These are phyloP conservation scores for Melospiza georgiana DNA, from an alignment of 2,113 vertebrate genomes.

Conservation along the genomic window DNA sequence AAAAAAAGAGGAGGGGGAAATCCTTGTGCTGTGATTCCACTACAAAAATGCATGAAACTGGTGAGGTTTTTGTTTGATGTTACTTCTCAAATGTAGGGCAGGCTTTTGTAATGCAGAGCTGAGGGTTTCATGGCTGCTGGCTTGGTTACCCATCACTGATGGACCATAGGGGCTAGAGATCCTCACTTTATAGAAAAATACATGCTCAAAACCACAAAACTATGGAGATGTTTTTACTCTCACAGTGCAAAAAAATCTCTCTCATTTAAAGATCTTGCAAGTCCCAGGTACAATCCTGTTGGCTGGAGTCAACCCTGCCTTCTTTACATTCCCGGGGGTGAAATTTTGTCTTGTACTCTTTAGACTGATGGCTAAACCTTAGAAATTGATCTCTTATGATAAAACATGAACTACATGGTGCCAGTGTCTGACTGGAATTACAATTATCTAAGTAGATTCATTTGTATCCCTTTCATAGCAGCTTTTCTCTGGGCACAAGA, in stretches of 20 bases:
- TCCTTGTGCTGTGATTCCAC: neutral
- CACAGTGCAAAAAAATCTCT: neutral
- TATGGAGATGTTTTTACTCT: neutral
- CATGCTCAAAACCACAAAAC: fast-evolving
- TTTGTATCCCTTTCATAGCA: slow-evolving; percentile 57
- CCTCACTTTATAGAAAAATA: neutral
- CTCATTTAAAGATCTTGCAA: neutral
- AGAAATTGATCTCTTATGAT: slow-evolving; percentile 42
- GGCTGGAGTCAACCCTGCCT: neutral
- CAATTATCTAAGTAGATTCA: slow-evolving; percentile 66
- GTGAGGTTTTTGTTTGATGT: slow-evolving; percentile 17
- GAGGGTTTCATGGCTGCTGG: neutral
- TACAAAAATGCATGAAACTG: neutral
- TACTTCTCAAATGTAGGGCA: neutral
- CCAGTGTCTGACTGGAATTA: slow-evolving; percentile 66
- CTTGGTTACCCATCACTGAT: neutral
- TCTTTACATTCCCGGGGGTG: neutral
- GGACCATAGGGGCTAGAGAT: neutral
- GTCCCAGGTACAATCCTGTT: neutral
- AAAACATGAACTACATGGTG: slow-evolving; percentile 60
- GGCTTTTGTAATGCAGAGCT: fast-evolving
- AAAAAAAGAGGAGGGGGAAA: slow-evolving; percentile 15
- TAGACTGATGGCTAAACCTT: slow-evolving; percentile 3
- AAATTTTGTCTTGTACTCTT: neutral
- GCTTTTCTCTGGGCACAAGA: slow-evolving; percentile 34